Evolutionary conservation across 2,888 invertebrate species (phyloP).

Genomic region (Petrolisthes manimaculis): DNA sequence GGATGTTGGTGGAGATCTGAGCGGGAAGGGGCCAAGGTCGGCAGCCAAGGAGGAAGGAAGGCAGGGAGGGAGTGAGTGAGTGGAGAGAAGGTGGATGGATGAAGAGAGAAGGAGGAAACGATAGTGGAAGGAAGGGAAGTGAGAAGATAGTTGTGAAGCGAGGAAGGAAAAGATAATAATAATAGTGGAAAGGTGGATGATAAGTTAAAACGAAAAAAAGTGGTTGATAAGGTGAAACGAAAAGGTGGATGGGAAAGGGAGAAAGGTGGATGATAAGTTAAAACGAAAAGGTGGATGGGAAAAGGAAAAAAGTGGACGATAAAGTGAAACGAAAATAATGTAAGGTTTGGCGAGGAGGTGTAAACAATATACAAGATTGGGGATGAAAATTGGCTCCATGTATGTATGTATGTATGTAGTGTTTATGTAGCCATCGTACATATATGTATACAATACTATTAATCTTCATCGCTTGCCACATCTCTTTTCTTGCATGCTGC

Average conservation of each 20-base stretch:
- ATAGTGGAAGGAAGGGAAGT: constrained; percentile 5
- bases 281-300: neutral
- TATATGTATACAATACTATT: too few species aligned
- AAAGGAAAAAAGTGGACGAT: neutral
- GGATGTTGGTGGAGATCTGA: neutral
- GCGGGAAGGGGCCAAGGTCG: neutral
- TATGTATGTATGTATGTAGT: too few species aligned
- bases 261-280: neutral
- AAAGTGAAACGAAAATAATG: neutral
- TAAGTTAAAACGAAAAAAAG: neutral
- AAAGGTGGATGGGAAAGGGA: neutral
- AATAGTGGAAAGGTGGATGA: neutral
- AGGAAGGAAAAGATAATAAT: neutral
- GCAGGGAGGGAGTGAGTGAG: neutral
- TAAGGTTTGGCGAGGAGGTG: too few species aligned
- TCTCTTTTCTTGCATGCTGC: too few species aligned
- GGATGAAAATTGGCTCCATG: too few species aligned
- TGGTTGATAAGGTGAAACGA: neutral
- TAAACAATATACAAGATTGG: too few species aligned
- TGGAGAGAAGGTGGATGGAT: neutral
- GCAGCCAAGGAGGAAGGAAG: neutral
- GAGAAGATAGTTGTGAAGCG: neutral
- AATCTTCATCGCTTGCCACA: too few species aligned
- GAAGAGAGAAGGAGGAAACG: neutral
- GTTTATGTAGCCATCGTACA: too few species aligned